Conservation (phyloP, 2,888 invertebrate genomes). For the Candidula unifasciata region DNA sequence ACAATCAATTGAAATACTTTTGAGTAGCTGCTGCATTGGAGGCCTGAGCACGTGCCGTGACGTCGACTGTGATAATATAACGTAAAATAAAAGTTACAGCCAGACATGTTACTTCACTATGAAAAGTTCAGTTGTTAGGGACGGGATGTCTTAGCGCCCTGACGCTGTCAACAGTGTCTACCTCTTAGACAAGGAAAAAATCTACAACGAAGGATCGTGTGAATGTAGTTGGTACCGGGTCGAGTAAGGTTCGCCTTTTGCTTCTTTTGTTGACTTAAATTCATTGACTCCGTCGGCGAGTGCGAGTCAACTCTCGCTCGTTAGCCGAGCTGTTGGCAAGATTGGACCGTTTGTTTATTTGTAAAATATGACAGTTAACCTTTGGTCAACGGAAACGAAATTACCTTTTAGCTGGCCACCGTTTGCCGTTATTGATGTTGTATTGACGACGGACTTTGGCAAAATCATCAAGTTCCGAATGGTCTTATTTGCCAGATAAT, state of each 20-base stretch:
- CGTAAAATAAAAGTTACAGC: too few relatives aligned
- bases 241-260: neutral
- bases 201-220: neutral
- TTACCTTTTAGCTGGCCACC: neutral
- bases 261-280: slow-evolving; percentile 26
- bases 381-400: slow-evolving; percentile 5
- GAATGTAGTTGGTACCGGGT: slow-evolving; percentile 15
- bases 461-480: neutral
- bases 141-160: too few relatives aligned
- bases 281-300: slow-evolving; percentile 4
- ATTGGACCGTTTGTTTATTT: slow-evolving; percentile 14
- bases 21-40: too few relatives aligned
- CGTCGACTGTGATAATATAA: too few relatives aligned
- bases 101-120: too few relatives aligned
- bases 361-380: slow-evolving; percentile 22
- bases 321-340: neutral
- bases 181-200: too few relatives aligned
- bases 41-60: too few relatives aligned
- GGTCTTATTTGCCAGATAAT: slow-evolving; percentile 7
- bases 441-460: neutral
- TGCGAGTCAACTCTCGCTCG: neutral
- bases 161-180: too few relatives aligned
- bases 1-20: too few relatives aligned
- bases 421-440: slow-evolving; percentile 21
- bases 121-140: too few relatives aligned